Evolutionary conservation across 2,888 invertebrate species (phyloP).

Genomic region (Nebria brevicollis): DNA sequence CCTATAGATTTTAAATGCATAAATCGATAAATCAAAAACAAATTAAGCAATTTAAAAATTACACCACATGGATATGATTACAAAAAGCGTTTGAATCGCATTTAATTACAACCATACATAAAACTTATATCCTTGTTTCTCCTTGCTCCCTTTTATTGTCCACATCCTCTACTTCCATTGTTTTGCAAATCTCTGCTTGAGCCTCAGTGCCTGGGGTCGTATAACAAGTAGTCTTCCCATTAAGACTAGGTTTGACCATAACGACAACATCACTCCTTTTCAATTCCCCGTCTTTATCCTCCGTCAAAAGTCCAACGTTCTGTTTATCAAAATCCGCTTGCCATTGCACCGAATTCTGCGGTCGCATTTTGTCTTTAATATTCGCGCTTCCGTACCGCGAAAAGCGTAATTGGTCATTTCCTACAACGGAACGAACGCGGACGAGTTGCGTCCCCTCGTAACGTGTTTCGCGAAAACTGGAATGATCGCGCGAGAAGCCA

Average conservation of each 20-base stretch:
- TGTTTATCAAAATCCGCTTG: conserved; percentile 37
- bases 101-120: conserved; percentile 4
- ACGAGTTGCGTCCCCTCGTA: conserved; percentile 45
- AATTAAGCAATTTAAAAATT: too few species aligned
- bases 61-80: conserved; percentile 17
- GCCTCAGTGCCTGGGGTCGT: conserved; percentile 25
- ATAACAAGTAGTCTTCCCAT: conserved; percentile 47
- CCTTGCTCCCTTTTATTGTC: conserved; percentile 20
- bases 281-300: conserved; percentile 32
- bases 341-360: conserved; percentile 36
- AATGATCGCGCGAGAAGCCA: conserved; percentile 68
- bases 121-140: conserved; percentile 36
- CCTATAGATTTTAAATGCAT: too few species aligned
- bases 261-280: conserved; percentile 43
- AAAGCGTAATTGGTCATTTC: conserved; percentile 22
- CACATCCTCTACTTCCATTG: conserved; percentile 19
- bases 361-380: conserved; percentile 22
- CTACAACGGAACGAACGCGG: conserved; percentile 29
- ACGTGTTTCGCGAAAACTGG: conserved; percentile 68
- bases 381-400: conserved; percentile 32
- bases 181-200: conserved; percentile 2
- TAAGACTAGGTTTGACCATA: conserved; percentile 35
- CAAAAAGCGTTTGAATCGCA: conserved; percentile 42
- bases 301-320: conserved; percentile 26
- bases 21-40: too few species aligned